Conservation (phyloP, 1,140 invertebrate species). For the Musca vetustissima region DNA sequence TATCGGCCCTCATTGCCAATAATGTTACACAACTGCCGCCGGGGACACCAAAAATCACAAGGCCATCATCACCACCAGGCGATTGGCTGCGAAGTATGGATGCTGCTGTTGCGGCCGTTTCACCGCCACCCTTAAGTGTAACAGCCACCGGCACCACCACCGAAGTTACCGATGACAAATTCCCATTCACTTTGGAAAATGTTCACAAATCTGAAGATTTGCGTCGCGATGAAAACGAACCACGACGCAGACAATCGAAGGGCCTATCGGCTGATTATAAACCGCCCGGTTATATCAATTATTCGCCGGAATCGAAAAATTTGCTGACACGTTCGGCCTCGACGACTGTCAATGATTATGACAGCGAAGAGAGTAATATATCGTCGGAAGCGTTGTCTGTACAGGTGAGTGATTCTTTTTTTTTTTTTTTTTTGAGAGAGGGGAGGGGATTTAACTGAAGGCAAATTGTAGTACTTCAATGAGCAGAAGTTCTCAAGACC, state of each 20-base stretch:
- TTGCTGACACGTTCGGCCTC: conserved; percentile 46
- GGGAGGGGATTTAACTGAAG: no score
- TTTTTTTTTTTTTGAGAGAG: no score
- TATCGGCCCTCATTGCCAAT: neutral
- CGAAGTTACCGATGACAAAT: conserved; percentile 19
- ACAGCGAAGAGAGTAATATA: conserved; percentile 42
- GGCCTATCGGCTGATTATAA: conserved; percentile 50
- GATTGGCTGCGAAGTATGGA: neutral
- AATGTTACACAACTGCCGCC: neutral
- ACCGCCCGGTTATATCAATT: conserved; percentile 53
- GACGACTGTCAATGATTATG: conserved; percentile 36
- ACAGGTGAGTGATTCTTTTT: conserved; percentile 41
- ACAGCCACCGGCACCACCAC: conserved; percentile 1
- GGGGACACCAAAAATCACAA: neutral
- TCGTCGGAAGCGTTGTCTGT: conserved; percentile 52
- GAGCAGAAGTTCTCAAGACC: neutral
- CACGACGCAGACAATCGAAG: conserved; percentile 50
- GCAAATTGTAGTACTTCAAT: neutral
- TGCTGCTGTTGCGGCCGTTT: neutral
- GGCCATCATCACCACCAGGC: no score
- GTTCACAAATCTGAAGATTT: conserved; percentile 50
- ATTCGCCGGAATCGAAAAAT: conserved; percentile 49
- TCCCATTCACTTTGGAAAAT: conserved; percentile 49
- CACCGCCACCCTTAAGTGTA: conserved; percentile 5
- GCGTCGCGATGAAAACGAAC: conserved; percentile 44